phyloP scores from a whole-genome alignment of 1,140 invertebrate species.

The Zaprionus inermis region DNA sequence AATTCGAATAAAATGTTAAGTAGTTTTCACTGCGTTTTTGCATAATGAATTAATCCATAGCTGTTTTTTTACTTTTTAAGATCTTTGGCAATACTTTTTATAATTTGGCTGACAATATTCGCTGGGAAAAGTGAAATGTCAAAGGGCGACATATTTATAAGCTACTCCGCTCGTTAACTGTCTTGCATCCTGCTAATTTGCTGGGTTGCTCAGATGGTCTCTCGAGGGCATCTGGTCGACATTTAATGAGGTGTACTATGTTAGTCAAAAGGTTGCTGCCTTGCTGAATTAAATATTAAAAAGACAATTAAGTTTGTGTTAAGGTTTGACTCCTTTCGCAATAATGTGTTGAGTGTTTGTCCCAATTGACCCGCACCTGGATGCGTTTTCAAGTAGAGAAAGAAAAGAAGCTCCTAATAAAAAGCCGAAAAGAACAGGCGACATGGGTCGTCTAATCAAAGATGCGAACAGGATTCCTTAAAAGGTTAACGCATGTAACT shows the following conservation, averaged over 20 bases:
- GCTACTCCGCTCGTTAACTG: constrained; percentile 13
- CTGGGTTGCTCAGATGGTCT: constrained; percentile 2
- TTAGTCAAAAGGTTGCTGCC: constrained; percentile 11
- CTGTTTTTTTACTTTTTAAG: neutral
- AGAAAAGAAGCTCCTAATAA: no score
- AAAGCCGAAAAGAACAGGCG: constrained; percentile 20
- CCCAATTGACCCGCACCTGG: constrained; percentile 9
- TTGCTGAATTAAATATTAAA: constrained; percentile 31
- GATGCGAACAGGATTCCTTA: constrained; percentile 8
- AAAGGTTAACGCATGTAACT: neutral
- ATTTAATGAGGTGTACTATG: constrained; percentile 1
- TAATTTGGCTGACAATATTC: neutral
- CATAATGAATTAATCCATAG: constrained; percentile 8
- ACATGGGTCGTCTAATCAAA: constrained; percentile 7
- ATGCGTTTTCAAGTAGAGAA: neutral
- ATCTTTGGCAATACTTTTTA: neutral
- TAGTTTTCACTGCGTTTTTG: neutral
- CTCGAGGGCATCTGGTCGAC: neutral
- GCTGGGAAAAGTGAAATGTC: neutral
- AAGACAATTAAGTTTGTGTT: constrained; percentile 12
- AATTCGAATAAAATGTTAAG: constrained; percentile 16
- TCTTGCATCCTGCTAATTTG: constrained; percentile 18
- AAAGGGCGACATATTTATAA: neutral
- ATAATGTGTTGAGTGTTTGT: neutral
- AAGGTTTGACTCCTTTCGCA: neutral